Base-by-base conservation (phyloP, 2,113 vertebrate genomes). In the Siniperca knerii region DNA sequence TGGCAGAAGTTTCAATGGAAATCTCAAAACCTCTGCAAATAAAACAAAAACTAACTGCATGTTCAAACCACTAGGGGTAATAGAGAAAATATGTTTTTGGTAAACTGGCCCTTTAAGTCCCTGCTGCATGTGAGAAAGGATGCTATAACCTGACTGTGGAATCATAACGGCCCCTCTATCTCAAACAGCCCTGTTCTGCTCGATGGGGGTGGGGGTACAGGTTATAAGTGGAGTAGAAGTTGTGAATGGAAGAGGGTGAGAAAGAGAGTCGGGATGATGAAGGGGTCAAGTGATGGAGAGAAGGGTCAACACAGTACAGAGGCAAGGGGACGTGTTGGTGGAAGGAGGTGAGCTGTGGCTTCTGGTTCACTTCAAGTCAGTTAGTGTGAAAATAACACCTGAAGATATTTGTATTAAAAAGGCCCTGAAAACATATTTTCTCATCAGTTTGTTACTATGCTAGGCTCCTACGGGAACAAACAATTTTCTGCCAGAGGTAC, bases 291-390 rank as follows among this genome's bases (percentile, higher is more conserved):
- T 37, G 62, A 74, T 74, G 48, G 75, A 79, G 77, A 85, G 68
- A n/a, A 20, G 70, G 65, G 73, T 81, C 55, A 78, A 77, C 55
- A 87, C 40, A 79, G 40, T 62, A 67, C 11, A 72, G 71, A 73
- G 15, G 52, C 13, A 13, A 74, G 54, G 18, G 57, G 66, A 44
- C 0, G 16, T 54, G 67, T 67, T 37, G 75, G 76, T 60, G 71
- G 72, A 66, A 55, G n/a, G 73, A 79, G 80, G 55, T 35, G 82
- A 87, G 72, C 70, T 85, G 70, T 37, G 76, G 83, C 73, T 52
- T 76, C 70, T 64, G 83, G 82, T 86, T 80, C 90, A 89, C 72
- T 68, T 92, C 88, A 89, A 89, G 29, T 84, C 85, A 90, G 85
- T 35, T 37, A 18, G 9, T 20, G 35, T 46, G 2, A 72, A n/a